These are phyloP conservation scores for Emydoidea blandingii DNA, from an alignment of 2,797 vertebrate species.

Conservation along the genomic window DNA sequence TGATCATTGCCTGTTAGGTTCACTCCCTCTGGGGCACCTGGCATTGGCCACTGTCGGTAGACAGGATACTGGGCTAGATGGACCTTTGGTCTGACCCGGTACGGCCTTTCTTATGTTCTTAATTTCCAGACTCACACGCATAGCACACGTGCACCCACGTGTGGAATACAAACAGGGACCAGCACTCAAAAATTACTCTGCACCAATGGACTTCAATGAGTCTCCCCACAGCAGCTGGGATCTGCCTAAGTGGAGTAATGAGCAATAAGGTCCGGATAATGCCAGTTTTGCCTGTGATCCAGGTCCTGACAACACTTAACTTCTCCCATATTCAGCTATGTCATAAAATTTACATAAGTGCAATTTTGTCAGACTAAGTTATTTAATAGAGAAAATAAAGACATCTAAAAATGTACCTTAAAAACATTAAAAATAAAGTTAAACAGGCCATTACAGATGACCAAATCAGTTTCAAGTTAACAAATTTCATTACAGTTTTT, in stretches of 20 bases:
- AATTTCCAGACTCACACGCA: too few species aligned
- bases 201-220: not conserved
- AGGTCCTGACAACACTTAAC: not conserved
- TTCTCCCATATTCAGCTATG: not conserved
- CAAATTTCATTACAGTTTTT: not conserved
- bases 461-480: not conserved
- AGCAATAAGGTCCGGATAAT: not conserved
- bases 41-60: too few species aligned
- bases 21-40: too few species aligned
- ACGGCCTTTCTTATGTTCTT: too few species aligned
- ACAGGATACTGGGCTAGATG: too few species aligned
- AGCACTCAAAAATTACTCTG: not conserved
- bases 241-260: not conserved
- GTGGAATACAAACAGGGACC: too few species aligned
- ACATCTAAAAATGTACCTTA: not conserved
- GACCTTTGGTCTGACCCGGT: too few species aligned
- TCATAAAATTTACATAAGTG: not conserved
- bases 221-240: accelerated
- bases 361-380: too few species aligned
- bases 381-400: not conserved
- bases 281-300: not conserved
- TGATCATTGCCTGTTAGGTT: too few species aligned
- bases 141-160: too few species aligned
- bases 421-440: not conserved
- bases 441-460: not conserved